Evolutionary conservation across 2,888 invertebrate species (phyloP), one percentile per base, ranked within the genome.

Genomic region (Neria commutata): DNA sequence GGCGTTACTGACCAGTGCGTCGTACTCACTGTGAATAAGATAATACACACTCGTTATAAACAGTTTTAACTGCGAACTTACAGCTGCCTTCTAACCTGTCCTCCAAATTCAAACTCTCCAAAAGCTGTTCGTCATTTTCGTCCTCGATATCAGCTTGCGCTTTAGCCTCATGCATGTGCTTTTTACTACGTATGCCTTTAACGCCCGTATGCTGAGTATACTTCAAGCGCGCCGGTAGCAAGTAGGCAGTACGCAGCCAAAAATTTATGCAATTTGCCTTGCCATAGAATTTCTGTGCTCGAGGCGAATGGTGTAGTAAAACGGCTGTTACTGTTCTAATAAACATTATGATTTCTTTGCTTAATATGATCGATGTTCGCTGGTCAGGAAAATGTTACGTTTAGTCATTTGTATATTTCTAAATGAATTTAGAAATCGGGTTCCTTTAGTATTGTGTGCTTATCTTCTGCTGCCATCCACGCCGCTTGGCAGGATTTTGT

Each of bases 401-500:
- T 29, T 8, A 29, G 11, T 29, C 29, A 29, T 8, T 29, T 29
- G 6, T 29, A 29, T 29, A 29, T 8, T 11, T 29, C 6, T 10
- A 54, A 58, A 63, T 71, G 14, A 4, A 24, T 17, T 59, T 71
- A 74, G 68, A 70, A 76, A 19, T 74, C 73, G 16, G 67, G 23
- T 51, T 81, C 81, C 54, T 81, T 78, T 24, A 83, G 74, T 54
- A 81, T 76, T 2, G 83, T 78, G 60, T 80, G 77, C 61, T 82
- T 83, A 58, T 78, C 76, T 66, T 83, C 83, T 16, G 75, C 76
- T 29, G 83, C 82, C 80, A 83, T 79, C 83, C 84, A 84, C 47
- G 78, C 79, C 14, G 81, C 79, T 70, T 83, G 83, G 60, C 83
- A 84, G n/a, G 80, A 70, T 61, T 76, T 78, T 0, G 81, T 81